Base-by-base conservation (phyloP, 2,797 vertebrate genomes). In the Chloroceryle amazona region DNA sequence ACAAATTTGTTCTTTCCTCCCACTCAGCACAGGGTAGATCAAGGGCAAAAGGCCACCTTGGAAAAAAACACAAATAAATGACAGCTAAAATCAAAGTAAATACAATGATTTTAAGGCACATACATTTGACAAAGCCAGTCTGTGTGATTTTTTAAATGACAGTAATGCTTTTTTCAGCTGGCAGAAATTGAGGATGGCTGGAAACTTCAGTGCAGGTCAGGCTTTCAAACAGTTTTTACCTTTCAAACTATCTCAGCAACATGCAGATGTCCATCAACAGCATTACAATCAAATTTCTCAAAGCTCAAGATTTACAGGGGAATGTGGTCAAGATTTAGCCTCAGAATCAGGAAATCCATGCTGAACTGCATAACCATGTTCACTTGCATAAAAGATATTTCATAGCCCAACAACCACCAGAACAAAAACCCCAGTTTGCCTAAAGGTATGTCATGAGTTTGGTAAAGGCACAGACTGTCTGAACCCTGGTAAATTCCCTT, bases 61-160 rank as follows among this genome's bases (percentile, higher is more conserved):
- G 51, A 73, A 91, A 94, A 21, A 58, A 2, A 72, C 22, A 78
- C 52, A 90, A 85, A 66, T 60, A 89, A 82, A 76, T 52, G 33
- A 72, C 51, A 93, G 31, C 63, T 74, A 86, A 93, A 72, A 67
- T 49, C 31, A 65, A 79, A 82, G 44, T 31, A 84, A 68, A 58
- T 29, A 21, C 17, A 52, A 58, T 16, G 3, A 51, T 63, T 86
- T 92, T 81, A 76, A 55, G 44, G 90, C 18, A 62, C 33, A 60
- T 67, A 86, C 90, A 58, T 11, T 90, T 87, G 81, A 94, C 44
- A 93, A 94, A 75, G 57, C 31, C 52, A 86, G n/a, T 46, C 63
- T 9, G 0, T n/a, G n/a, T 62, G 46, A 41, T 19, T 54, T 31
- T 95, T 81, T 63, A 25, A 39, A 84, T 83, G n/a, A 78, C 28